Evolutionary conservation across 2,888 invertebrate species (phyloP), one percentile per base, ranked within the genome.

Genomic region (Tortricodes alternella): DNA sequence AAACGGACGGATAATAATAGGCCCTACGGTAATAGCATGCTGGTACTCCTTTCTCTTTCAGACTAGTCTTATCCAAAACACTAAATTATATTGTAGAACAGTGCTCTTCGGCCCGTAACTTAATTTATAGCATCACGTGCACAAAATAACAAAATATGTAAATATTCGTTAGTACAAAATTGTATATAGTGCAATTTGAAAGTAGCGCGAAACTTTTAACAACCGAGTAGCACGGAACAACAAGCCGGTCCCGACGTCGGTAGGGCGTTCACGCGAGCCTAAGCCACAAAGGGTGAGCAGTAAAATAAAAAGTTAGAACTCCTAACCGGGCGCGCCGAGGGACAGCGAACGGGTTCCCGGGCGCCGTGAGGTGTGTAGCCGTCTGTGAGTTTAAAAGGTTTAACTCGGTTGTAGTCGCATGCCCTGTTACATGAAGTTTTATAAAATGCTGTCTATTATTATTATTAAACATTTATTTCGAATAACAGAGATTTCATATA

Each of bases 281-380:
- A 84, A 85, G 81, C 83, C 81, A 80, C 82, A 80, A 81, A 86
- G 89, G 87, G 88, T 84, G 82, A 82, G 76, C 80, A 74, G 80
- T 76, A 79, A 85, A 89, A 88, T 82, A 88, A 89, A 89, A 88
- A 86, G 85, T 85, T 85, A 81, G 84, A 85, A 85, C 75, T 85
- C 88, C 87, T 88, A 88, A 89, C 89, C 87, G 88, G 86, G 80
- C 88, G 80, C 77, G 80, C 73, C 80, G 78, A 81, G 83, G 84
- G 82, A 77, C 80, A 78, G 68, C 75, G 77, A 85, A 76, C 89
- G 85, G 83, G 89, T 89, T 89, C 83, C 76, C 74, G 80, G 76
- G 46, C 64, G 86, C 80, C 58, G 34, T 59, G 65, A 50, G 74
- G 85, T 86, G 84, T 64, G 80, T 71, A 73, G 60, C 74, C 66